Conservation (phyloP, 2,113 vertebrate species). For the Poecilia latipinna region DNA sequence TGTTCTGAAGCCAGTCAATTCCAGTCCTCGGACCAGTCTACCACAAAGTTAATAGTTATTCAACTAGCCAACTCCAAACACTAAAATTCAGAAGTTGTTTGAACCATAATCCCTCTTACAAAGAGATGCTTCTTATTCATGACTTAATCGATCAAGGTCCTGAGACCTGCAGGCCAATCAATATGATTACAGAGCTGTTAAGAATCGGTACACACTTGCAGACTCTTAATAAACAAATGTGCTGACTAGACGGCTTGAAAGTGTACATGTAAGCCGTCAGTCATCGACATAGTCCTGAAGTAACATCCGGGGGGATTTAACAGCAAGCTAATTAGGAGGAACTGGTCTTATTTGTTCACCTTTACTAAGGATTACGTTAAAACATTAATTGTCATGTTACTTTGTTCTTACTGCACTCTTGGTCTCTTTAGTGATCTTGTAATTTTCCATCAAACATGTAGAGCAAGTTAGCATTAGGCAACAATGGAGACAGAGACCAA, state of each 20-base stretch:
- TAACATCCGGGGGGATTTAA: conserved; percentile 6
- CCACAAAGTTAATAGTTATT: conserved; percentile 34
- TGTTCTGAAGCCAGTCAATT: conserved; percentile 67
- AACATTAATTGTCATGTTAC: conserved; percentile 13
- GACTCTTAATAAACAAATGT: conserved; percentile 37
- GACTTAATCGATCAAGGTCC: conserved; percentile 60
- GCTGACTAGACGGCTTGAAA: conserved; percentile 52
- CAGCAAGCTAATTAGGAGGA: conserved; percentile 28
- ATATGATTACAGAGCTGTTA: conserved; percentile 59
- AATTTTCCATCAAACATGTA: conserved; percentile 35
- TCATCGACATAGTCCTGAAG: conserved; percentile 18
- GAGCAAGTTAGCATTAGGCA: conserved; percentile 16
- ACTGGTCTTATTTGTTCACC: conserved; percentile 29
- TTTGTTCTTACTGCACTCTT: conserved; percentile 9
- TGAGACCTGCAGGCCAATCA: conserved; percentile 42
- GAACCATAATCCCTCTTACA: conserved; percentile 26
- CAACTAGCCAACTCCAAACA: conserved; percentile 15
- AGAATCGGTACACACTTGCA: conserved; percentile 49
- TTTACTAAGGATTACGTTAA: conserved; percentile 16
- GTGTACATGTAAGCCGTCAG: conserved; percentile 27
- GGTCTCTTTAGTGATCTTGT: background rate
- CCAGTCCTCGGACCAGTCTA: conserved; percentile 37
- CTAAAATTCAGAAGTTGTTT: conserved; percentile 35
- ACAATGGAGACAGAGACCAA: background rate
- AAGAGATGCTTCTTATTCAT: conserved; percentile 54